Evolutionary conservation across 2,888 invertebrate species (phyloP).

Genomic region (Pediacus dermestoides): DNA sequence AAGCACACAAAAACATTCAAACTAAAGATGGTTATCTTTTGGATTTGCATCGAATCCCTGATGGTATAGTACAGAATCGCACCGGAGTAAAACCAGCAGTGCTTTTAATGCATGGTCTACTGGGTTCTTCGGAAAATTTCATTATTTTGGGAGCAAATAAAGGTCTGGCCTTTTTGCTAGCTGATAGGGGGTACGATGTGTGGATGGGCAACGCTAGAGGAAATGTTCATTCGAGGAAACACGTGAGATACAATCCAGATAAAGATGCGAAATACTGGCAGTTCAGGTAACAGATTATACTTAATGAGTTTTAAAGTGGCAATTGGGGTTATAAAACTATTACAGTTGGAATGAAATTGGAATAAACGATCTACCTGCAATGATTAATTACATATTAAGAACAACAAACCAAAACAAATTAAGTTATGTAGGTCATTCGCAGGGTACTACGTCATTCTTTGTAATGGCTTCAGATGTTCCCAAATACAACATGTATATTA

Average conservation of each 20-base stretch:
- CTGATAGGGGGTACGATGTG: constrained; percentile 31
- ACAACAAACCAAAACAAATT: constrained; percentile 56
- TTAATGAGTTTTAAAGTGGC: not conserved
- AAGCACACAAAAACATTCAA: constrained; percentile 57
- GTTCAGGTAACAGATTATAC: constrained; percentile 1
- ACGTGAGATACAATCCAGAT: constrained; percentile 37
- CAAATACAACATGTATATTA: constrained; percentile 60
- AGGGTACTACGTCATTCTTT: constrained; percentile 64
- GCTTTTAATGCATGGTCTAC: constrained; percentile 24
- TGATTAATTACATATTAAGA: constrained; percentile 63
- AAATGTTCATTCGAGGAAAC: constrained; percentile 52
- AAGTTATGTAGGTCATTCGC: constrained; percentile 75
- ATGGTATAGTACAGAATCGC: constrained; percentile 42
- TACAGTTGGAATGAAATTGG: constrained; percentile 81
- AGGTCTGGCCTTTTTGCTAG: constrained; percentile 23
- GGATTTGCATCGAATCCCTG: constrained; percentile 67
- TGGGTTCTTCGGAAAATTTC: constrained; percentile 16
- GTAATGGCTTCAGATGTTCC: constrained; percentile 59
- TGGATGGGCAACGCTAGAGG: constrained; percentile 53
- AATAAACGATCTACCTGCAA: constrained; percentile 68
- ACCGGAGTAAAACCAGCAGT: constrained; percentile 17
- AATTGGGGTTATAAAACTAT: not conserved
- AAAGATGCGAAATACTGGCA: not conserved
- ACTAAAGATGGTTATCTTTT: constrained; percentile 81
- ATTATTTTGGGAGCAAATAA: constrained; percentile 23